Conservation (phyloP, 2,888 invertebrate genomes). For the Drosophila colorata region DNA sequence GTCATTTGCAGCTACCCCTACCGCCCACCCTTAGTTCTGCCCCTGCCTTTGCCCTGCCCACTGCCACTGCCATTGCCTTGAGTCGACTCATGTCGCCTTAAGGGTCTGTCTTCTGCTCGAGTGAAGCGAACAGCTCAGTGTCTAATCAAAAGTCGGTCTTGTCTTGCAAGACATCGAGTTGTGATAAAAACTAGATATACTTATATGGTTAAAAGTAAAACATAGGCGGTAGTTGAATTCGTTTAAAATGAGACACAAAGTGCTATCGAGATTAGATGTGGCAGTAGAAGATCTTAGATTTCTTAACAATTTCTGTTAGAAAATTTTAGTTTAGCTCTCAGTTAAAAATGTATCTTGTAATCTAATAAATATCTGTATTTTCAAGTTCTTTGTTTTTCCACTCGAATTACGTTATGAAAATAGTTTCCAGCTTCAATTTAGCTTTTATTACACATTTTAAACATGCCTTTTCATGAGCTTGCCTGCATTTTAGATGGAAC, state of each 20-base stretch:
- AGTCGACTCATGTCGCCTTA: conserved; percentile 46
- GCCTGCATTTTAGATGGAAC: not conserved
- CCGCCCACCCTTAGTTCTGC: not conserved
- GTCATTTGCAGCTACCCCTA: conserved; percentile 18
- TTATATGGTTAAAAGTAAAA: not conserved
- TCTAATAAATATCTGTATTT: not conserved
- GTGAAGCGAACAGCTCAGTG: conserved; percentile 29
- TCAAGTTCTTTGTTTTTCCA: not conserved
- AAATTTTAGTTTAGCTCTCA: not conserved
- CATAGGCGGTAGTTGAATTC: not conserved
- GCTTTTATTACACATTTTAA: not conserved
- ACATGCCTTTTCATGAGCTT: too few species aligned
- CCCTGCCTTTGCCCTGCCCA: too few species aligned
- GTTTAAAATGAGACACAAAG: too few species aligned
- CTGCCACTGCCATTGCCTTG: too few species aligned
- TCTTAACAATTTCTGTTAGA: too few species aligned
- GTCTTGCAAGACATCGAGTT: not conserved
- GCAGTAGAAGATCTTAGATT: too few species aligned
- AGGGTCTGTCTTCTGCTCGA: conserved; percentile 33
- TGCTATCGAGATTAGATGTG: too few species aligned
- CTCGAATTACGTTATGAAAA: not conserved
- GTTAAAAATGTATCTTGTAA: not conserved
- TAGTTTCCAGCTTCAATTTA: conserved; percentile 1
- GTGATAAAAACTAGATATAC: not conserved
- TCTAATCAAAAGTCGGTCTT: conserved; percentile 10